phyloP scores from a whole-genome alignment of 1,140 invertebrate genomes.

The Drosophila eugracilis region DNA sequence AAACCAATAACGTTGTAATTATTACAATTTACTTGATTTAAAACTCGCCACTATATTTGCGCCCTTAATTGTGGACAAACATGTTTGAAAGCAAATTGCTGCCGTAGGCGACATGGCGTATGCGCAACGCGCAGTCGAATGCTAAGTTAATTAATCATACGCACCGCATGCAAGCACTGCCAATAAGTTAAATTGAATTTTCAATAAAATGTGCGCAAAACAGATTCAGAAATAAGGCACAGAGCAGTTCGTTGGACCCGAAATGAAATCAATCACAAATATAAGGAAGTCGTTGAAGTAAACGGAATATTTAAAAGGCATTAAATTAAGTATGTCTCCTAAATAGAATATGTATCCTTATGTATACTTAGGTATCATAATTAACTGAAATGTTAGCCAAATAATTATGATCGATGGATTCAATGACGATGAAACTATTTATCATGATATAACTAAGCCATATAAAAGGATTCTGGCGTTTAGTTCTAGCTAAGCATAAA shows the following conservation, averaged over 20 bases:
- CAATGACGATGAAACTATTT: too few species aligned
- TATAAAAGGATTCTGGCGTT: too few species aligned
- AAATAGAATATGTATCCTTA: background rate
- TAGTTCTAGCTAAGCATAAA: too few species aligned
- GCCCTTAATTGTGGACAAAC: slow-evolving; percentile 1
- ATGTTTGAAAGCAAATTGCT: slow-evolving; percentile 20
- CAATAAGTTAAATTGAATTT: slow-evolving; percentile 66
- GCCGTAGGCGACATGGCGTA: slow-evolving; percentile 36
- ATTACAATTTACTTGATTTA: background rate
- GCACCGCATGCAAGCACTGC: slow-evolving; percentile 47
- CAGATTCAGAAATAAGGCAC: slow-evolving; percentile 35
- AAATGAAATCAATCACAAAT: slow-evolving; percentile 32
- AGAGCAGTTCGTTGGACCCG: slow-evolving; percentile 3
- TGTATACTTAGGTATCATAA: background rate
- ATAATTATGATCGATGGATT: background rate
- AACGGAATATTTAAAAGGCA: slow-evolving; percentile 10
- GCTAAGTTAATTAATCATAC: slow-evolving; percentile 75
- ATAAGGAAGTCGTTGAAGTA: slow-evolving; percentile 7
- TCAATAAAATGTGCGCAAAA: slow-evolving; percentile 44
- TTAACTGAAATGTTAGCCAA: background rate
- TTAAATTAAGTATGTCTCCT: background rate
- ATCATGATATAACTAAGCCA: too few species aligned
- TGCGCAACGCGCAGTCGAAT: slow-evolving; percentile 31
- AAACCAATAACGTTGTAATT: background rate
- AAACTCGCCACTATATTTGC: background rate